Conservation (phyloP, 2,888 invertebrate species). For the Furcula furcula region DNA sequence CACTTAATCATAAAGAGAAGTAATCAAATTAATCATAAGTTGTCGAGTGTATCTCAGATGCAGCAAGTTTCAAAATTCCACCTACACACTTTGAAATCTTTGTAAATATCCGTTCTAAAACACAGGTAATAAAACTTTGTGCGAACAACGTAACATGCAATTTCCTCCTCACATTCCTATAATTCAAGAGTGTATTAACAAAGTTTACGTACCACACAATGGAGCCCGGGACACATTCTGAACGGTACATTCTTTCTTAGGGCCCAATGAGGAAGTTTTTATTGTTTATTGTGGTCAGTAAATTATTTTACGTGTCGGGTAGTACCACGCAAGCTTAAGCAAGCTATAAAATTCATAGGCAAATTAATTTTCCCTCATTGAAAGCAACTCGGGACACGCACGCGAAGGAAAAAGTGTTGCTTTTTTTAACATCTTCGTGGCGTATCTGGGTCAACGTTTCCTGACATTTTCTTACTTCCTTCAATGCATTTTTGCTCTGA, state of each 20-base stretch:
- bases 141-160: conserved; percentile 27
- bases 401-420: conserved; percentile 39
- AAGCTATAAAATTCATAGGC: conserved; percentile 47
- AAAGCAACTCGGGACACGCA: conserved; percentile 39
- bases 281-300: conserved; percentile 42
- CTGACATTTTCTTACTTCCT: conserved; percentile 29
- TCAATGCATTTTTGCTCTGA: conserved; percentile 27
- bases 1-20: neutral
- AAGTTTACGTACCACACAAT: conserved; percentile 24
- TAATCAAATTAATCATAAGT: no score
- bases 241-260: conserved; percentile 33
- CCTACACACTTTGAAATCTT: conserved; percentile 8
- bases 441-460: conserved; percentile 40
- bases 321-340: conserved; percentile 43
- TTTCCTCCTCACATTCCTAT: conserved; percentile 20
- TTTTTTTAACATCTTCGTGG: conserved; percentile 18
- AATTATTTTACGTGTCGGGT: conserved; percentile 48
- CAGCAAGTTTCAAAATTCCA: conserved; percentile 12
- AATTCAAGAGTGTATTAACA: conserved; percentile 33
- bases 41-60: conserved; percentile 6
- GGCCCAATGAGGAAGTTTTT: conserved; percentile 35
- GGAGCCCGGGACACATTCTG: conserved; percentile 33
- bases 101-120: conserved; percentile 16
- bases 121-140: conserved; percentile 24
- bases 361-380: conserved; percentile 34